Percentiles rank a stretch among this genome's conserved stretches.
Evolutionary conservation across 2,888 invertebrate genomes (phyloP).

Genomic region (Perithous albicinctus): DNA sequence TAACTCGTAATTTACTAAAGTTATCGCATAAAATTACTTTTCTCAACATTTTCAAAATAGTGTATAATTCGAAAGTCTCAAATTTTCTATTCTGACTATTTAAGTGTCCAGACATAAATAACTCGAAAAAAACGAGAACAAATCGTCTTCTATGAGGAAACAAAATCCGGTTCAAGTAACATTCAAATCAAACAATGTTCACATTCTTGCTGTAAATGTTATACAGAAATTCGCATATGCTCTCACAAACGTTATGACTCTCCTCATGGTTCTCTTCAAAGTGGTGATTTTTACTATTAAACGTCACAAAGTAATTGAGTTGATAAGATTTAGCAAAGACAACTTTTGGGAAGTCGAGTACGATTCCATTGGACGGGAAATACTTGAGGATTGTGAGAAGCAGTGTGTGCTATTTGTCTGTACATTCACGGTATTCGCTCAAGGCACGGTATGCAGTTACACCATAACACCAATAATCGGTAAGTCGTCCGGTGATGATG

Average conservation of each 20-base stretch:
- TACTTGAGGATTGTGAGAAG: conserved; percentile 59
- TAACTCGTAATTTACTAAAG: too few species aligned
- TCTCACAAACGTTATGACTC: conserved; percentile 58
- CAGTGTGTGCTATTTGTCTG: conserved; percentile 58
- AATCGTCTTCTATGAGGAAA: too few species aligned
- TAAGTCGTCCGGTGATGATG: conserved; percentile 31
- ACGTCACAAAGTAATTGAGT: conserved; percentile 52
- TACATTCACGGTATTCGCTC: conserved; percentile 57
- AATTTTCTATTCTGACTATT: too few species aligned
- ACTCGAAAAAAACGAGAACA: too few species aligned
- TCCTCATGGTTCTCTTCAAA: conserved; percentile 63
- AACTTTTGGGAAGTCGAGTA: conserved; percentile 64
- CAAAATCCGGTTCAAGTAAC: too few species aligned
- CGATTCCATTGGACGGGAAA: conserved; percentile 44
- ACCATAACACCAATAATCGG: conserved; percentile 64
- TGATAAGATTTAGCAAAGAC: conserved; percentile 58
- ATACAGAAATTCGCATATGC: conserved; percentile 65
- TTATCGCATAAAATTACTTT: too few species aligned
- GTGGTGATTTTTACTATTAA: conserved; percentile 49
- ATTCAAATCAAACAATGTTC: too few species aligned
- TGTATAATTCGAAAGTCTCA: too few species aligned
- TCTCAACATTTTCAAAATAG: too few species aligned
- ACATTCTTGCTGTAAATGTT: neutral
- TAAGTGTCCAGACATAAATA: too few species aligned
- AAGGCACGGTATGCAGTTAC: conserved; percentile 65